Conservation (phyloP, 2,113 vertebrate genomes). For the Pterocles gutturalis region DNA sequence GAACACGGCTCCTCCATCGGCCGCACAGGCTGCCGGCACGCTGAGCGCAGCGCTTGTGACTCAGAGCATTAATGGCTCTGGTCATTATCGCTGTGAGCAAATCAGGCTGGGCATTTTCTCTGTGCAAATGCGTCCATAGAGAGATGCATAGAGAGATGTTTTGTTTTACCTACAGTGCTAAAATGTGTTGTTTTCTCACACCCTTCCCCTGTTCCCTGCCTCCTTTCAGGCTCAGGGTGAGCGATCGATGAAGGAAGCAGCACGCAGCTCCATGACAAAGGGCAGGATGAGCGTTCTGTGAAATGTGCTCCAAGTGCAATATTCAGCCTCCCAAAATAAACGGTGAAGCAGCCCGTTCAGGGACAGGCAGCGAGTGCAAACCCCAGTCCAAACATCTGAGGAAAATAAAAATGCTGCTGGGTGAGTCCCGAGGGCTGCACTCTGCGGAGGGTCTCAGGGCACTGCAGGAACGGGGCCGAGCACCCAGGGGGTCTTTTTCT, state of each 20-base stretch:
- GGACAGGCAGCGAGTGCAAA: background rate
- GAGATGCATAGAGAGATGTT: background rate
- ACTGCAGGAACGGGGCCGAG: background rate
- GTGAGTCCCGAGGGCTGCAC: background rate
- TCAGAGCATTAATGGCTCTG: background rate
- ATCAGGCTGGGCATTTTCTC: background rate
- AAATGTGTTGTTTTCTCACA: background rate
- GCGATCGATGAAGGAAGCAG: background rate
- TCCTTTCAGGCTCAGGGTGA: rapidly evolving
- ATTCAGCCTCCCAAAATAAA: conserved; percentile 1
- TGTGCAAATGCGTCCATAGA: background rate
- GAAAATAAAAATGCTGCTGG: background rate
- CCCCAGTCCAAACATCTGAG: background rate
- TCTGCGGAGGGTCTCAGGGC: background rate
- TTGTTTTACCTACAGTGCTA: background rate
- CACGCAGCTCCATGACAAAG: background rate
- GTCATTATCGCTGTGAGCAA: background rate
- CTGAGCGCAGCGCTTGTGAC: background rate
- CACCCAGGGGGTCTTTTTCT: background rate
- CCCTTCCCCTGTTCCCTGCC: background rate
- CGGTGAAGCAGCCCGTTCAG: background rate
- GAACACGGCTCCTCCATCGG: background rate
- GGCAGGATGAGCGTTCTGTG: background rate
- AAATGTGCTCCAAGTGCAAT: background rate
- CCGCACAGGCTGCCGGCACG: rapidly evolving